phyloP scores from a whole-genome alignment of 1,140 invertebrate species.

The honey bee (Apis mellifera) region DNA sequence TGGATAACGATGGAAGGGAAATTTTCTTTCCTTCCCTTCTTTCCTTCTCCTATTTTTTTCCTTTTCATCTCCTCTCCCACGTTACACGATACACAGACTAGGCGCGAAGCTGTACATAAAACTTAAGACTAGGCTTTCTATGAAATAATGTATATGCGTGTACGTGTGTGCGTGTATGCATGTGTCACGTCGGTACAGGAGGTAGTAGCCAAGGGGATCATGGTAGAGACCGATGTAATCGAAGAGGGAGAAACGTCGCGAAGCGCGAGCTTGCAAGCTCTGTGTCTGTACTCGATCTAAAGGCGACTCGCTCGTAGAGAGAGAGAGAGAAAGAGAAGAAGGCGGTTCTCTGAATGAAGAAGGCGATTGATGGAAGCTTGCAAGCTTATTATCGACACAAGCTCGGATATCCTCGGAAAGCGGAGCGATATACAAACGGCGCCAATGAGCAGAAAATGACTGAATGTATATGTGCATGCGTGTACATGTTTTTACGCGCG shows the following conservation, averaged over 20 bases:
- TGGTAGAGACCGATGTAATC: constrained; percentile 40
- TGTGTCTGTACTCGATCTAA: not conserved
- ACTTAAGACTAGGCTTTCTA: constrained; percentile 58
- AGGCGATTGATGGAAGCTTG: not conserved
- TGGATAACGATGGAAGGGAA: no score
- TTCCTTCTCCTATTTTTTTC: not conserved
- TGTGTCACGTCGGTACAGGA: constrained; percentile 46
- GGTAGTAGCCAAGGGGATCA: constrained; percentile 32
- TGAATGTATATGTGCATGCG: not conserved
- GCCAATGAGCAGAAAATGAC: not conserved
- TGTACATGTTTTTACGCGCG: not conserved
- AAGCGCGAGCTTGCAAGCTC: constrained; percentile 48
- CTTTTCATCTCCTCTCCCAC: not conserved
- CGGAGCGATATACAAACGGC: not conserved
- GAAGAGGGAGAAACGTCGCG: constrained; percentile 6
- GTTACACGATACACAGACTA: constrained; percentile 66
- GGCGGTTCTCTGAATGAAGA: not conserved
- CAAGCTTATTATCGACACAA: not conserved
- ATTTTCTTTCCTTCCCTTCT: not conserved
- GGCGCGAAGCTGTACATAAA: constrained; percentile 70
- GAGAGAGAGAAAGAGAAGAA: not conserved
- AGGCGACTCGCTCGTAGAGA: not conserved
- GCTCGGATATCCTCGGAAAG: constrained; percentile 3
- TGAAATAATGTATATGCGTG: constrained; percentile 48
- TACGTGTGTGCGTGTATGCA: constrained; percentile 49